Evolutionary conservation across 2,113 vertebrate genomes (phyloP).

Genomic region (Alouatta palliata): DNA sequence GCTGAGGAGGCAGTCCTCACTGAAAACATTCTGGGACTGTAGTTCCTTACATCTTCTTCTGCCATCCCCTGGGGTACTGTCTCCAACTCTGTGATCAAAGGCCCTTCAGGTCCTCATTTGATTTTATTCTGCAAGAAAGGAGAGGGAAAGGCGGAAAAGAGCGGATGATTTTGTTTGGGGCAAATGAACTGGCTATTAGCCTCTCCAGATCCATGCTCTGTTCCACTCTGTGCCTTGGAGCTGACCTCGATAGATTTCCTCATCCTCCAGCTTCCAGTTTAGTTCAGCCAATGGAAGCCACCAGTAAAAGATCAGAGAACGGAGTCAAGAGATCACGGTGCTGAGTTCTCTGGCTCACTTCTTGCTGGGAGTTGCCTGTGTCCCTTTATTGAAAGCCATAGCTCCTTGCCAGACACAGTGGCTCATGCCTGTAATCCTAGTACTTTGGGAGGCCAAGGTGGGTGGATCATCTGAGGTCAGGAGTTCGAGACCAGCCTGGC

Average conservation of each 20-base stretch:
- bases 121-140: neutral
- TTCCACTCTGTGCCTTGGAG: neutral
- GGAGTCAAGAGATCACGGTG: neutral
- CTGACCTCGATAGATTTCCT: neutral
- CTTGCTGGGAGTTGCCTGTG: too few relatives aligned
- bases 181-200: too few relatives aligned
- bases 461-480: too few relatives aligned
- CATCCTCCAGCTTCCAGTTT: neutral
- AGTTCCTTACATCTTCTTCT: neutral
- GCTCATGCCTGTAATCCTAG: too few relatives aligned
- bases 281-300: neutral
- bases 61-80: neutral
- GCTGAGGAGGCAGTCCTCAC: neutral
- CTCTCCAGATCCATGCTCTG: neutral
- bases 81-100: neutral
- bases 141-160: neutral
- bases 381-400: neutral
- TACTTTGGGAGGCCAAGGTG: too few relatives aligned
- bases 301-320: neutral
- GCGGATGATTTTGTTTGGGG: neutral
- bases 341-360: neutral
- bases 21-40: neutral
- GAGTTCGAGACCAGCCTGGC: too few relatives aligned
- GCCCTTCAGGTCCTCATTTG: neutral
- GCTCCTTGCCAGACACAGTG: neutral